Evolutionary conservation across 2,888 invertebrate genomes (phyloP).

Genomic region (Phyto melanocephala): DNA sequence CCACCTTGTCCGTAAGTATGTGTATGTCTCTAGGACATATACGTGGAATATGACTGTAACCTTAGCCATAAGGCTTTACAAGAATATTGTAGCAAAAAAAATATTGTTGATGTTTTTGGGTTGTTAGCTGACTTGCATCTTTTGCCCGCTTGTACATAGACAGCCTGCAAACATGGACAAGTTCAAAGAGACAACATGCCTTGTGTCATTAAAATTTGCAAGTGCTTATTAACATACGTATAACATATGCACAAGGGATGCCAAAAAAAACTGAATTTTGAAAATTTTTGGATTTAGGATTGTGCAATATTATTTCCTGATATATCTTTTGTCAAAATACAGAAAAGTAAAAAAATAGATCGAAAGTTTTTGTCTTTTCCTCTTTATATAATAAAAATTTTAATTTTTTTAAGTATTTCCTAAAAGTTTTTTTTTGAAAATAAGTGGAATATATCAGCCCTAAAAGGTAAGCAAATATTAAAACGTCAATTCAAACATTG

Average conservation of each 20-base stretch:
- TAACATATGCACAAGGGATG: not conserved
- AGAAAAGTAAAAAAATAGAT: too few relatives aligned
- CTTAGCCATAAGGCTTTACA: slow-evolving; percentile 20
- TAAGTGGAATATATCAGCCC: too few relatives aligned
- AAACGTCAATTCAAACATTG: too few relatives aligned
- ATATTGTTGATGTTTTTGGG: not conserved
- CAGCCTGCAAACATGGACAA: slow-evolving; percentile 44
- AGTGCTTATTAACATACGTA: not conserved
- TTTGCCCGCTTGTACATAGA: slow-evolving; percentile 1
- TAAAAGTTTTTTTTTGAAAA: too few relatives aligned
- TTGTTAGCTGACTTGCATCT: slow-evolving; percentile 18
- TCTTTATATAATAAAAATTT: too few relatives aligned
- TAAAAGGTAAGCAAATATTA: too few relatives aligned
- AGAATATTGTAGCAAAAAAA: slow-evolving; percentile 11
- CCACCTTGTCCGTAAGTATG: slow-evolving; percentile 7
- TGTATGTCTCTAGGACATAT: not conserved
- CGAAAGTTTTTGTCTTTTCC: too few relatives aligned
- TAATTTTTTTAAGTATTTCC: too few relatives aligned
- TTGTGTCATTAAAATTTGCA: slow-evolving; percentile 38
- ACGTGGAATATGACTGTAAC: slow-evolving; percentile 3
- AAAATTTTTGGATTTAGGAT: too few relatives aligned
- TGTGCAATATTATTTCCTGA: too few relatives aligned
- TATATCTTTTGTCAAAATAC: too few relatives aligned
- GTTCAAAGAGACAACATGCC: slow-evolving; percentile 44
- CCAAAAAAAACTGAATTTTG: too few relatives aligned